Evolutionary conservation across 2,113 vertebrate genomes (phyloP).

Genomic region (Rhinopomastus cyanomelas): DNA sequence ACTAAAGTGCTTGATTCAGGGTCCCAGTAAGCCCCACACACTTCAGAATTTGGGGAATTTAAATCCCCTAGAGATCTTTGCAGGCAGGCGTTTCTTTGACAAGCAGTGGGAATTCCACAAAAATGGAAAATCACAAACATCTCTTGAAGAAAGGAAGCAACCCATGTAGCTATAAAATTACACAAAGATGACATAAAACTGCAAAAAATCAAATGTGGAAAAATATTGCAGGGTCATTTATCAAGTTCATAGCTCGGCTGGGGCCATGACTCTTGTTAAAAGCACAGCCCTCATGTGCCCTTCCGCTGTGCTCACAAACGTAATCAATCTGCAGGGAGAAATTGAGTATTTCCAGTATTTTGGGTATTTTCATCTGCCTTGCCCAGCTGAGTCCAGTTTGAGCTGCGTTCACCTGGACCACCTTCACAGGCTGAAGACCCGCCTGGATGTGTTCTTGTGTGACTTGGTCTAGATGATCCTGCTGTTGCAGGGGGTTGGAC

Average conservation of each 20-base stretch:
- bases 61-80: background rate
- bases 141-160: background rate
- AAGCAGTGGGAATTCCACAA: background rate
- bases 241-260: background rate
- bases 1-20: background rate
- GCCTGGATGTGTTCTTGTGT: no score
- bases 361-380: no score
- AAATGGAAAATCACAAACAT: background rate
- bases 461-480: no score
- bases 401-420: background rate
- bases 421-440: background rate
- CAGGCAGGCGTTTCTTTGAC: background rate
- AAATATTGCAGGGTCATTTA: background rate
- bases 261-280: background rate
- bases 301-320: background rate
- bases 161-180: accelerated
- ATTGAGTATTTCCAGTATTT: background rate
- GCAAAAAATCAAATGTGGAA: background rate
- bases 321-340: background rate
- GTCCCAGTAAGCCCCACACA: background rate
- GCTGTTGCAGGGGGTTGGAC: no score
- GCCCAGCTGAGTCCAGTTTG: background rate
- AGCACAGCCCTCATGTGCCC: background rate
- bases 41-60: background rate
- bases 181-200: background rate